Percentiles rank a stretch among this genome's conserved stretches.
Evolutionary conservation across 2,888 invertebrate genomes (phyloP).

Genomic region (Ochropleura leucogaster): DNA sequence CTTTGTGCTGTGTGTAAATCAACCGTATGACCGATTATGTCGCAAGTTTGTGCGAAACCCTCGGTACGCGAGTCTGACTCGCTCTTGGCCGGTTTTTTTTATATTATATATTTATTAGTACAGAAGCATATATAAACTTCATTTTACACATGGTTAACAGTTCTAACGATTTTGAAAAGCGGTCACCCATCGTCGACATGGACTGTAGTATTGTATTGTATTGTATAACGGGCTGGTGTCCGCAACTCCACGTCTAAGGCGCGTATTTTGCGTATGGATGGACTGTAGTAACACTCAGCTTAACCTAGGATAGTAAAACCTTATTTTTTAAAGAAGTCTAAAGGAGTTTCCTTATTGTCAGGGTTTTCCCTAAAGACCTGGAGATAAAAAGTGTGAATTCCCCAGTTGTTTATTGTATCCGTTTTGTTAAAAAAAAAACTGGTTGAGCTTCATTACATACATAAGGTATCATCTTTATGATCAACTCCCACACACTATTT

Average conservation of each 20-base stretch:
- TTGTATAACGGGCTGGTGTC: no score
- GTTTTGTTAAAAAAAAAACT: constrained; percentile 26
- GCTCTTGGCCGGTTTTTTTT: no score
- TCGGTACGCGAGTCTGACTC: no score
- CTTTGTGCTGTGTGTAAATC: no score
- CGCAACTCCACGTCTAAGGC: no score
- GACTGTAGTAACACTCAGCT: not conserved
- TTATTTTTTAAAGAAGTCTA: not conserved
- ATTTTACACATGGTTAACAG: not conserved
- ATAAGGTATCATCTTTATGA: not conserved
- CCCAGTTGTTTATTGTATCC: not conserved
- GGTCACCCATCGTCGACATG: no score
- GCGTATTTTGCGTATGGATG: no score
- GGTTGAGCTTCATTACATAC: not conserved
- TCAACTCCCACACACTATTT: not conserved
- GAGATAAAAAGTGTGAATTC: constrained; percentile 13
- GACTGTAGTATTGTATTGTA: no score
- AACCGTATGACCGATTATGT: no score
- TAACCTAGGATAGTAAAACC: not conserved
- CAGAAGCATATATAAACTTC: no score
- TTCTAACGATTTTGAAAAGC: not conserved
- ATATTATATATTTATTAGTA: no score
- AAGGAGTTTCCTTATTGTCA: not conserved
- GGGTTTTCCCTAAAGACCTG: constrained; percentile 18
- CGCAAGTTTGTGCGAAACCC: no score